Conservation (phyloP, 2,797 vertebrate species). For the Delichon dasypus region DNA sequence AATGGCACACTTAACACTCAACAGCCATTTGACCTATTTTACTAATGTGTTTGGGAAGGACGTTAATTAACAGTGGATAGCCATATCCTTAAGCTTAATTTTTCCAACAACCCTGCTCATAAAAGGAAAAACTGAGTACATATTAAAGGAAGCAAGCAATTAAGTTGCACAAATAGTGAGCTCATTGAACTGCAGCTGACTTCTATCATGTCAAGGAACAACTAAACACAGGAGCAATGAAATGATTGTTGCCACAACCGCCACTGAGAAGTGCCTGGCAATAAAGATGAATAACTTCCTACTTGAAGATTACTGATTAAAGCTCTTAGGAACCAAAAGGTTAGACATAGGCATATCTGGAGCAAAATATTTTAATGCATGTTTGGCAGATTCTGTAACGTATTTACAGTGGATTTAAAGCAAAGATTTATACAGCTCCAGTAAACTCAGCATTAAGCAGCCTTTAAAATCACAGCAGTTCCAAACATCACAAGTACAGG, state of each 20-base stretch:
- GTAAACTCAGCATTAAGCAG: constrained; percentile 68
- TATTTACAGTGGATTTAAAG: constrained; percentile 75
- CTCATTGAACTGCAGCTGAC: constrained; percentile 84
- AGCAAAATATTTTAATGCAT: constrained; percentile 77
- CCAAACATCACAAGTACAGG: constrained; percentile 30
- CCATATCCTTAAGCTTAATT: constrained; percentile 79
- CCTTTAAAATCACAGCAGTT: constrained; percentile 50
- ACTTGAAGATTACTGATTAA: constrained; percentile 83
- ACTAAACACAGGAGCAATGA: constrained; percentile 83
- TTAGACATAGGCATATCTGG: constrained; percentile 76
- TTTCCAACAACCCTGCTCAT: constrained; percentile 83
- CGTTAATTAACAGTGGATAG: constrained; percentile 83
- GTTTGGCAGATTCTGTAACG: constrained; percentile 74
- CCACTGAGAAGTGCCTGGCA: constrained; percentile 87
- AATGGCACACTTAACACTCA: constrained; percentile 77
- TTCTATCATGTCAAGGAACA: constrained; percentile 87
- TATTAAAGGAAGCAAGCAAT: constrained; percentile 91
- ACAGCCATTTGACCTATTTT: constrained; percentile 77
- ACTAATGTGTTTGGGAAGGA: constrained; percentile 83
- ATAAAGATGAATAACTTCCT: constrained; percentile 97
- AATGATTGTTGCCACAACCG: constrained; percentile 85
- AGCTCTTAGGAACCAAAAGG: constrained; percentile 78
- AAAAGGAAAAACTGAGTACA: constrained; percentile 85
- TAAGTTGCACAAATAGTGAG: constrained; percentile 86
- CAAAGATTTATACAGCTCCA: constrained; percentile 71